Evolutionary conservation across 2,113 vertebrate genomes (phyloP).

Genomic region (Melanotaenia duboulayi): DNA sequence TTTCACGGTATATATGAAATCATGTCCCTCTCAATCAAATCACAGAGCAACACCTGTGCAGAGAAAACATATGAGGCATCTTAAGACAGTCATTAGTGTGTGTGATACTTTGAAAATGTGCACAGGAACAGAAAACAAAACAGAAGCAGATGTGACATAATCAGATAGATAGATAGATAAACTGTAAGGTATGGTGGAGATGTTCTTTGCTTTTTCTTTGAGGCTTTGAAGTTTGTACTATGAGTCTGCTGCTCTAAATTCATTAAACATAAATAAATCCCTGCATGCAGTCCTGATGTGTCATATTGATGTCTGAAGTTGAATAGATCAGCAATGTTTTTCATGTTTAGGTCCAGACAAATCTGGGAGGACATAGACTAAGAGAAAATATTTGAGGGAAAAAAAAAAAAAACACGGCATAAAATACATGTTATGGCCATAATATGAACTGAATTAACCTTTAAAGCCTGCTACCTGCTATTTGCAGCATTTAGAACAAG

Average conservation of each 20-base stretch:
- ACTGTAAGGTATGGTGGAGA: background rate
- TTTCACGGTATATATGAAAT: background rate
- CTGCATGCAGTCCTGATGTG: slow-evolving; percentile 17
- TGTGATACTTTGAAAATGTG: slow-evolving; percentile 2
- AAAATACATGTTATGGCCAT: background rate
- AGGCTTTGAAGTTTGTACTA: slow-evolving; percentile 24
- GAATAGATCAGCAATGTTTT: slow-evolving; percentile 24
- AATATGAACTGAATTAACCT: slow-evolving; percentile 24
- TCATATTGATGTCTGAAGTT: slow-evolving; percentile 36
- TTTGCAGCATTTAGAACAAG: slow-evolving; percentile 10
- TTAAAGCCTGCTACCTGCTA: background rate
- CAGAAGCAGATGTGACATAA: background rate
- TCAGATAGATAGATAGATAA: background rate
- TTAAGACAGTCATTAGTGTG: slow-evolving; percentile 18
- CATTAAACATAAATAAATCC: slow-evolving; percentile 46
- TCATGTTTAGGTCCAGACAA: slow-evolving; percentile 31
- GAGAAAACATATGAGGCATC: slow-evolving; percentile 25
- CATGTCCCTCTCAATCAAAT: background rate
- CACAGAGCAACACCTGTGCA: slow-evolving; percentile 10
- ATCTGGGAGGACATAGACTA: background rate
- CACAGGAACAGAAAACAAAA: slow-evolving; percentile 3
- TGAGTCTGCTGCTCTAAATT: slow-evolving; percentile 40
- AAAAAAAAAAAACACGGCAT: no score
- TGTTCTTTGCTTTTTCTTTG: slow-evolving; percentile 11
- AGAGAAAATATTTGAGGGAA: background rate